Conservation (phyloP, 2,797 vertebrate genomes). For the Oryzias dopingdopingensis region DNA sequence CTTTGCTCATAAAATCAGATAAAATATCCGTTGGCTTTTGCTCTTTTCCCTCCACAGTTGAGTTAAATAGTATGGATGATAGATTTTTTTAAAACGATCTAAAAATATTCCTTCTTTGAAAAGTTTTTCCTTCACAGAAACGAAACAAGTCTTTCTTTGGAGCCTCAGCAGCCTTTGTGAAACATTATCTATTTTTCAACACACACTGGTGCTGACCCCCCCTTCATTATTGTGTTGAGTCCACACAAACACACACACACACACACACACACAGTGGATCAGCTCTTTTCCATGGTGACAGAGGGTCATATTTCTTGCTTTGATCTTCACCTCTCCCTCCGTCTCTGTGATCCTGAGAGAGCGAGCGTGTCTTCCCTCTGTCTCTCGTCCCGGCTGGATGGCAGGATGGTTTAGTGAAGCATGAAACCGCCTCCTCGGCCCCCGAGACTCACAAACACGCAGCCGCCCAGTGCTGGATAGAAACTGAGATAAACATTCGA, state of each 20-base stretch:
- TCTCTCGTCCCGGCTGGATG: conserved; percentile 35
- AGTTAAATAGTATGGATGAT: no score
- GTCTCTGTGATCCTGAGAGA: conserved; percentile 38
- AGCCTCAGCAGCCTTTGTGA: conserved; percentile 60
- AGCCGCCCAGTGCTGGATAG: conserved; percentile 17
- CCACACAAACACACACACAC: conserved; percentile 33
- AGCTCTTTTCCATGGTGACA: conserved; percentile 64
- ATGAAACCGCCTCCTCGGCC: conserved; percentile 51
- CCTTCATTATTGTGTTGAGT: conserved; percentile 56
- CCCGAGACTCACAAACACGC: conserved; percentile 34
- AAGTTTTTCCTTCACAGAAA: conserved; percentile 13
- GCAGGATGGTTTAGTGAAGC: conserved; percentile 51
- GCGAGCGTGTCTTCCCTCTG: conserved; percentile 25
- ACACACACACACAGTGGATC: conserved; percentile 52
- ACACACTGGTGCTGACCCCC: conserved; percentile 54
- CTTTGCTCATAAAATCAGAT: no score
- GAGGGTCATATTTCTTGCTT: conserved; percentile 71
- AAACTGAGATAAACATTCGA: conserved; percentile 26
- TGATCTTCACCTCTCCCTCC: conserved; percentile 64
- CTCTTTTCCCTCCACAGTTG: no score
- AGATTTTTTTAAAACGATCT: neutral
- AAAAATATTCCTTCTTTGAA: neutral
- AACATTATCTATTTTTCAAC: conserved; percentile 66
- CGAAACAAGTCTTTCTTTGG: conserved; percentile 9
- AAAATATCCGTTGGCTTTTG: no score